phyloP scores from a whole-genome alignment of 2,113 vertebrate species.

The Cromileptes altivelis region DNA sequence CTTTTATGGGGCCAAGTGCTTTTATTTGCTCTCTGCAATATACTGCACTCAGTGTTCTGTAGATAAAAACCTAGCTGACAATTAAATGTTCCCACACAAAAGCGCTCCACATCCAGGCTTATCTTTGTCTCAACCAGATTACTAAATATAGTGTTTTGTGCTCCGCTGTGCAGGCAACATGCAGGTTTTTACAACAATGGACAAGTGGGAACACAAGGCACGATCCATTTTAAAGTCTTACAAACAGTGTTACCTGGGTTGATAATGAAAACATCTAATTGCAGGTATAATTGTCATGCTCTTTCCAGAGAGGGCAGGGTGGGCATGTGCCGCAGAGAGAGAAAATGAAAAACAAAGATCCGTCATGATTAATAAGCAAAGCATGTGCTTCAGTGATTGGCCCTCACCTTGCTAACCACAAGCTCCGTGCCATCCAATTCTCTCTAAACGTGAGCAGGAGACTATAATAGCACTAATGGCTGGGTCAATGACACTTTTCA shows the following conservation, averaged over 20 bases:
- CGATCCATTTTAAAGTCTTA: conserved; percentile 41
- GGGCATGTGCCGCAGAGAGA: background rate
- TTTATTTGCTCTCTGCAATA: conserved; percentile 44
- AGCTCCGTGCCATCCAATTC: conserved; percentile 30
- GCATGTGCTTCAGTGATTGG: conserved; percentile 46
- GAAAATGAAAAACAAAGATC: conserved; percentile 25
- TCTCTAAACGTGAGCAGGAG: conserved; percentile 40
- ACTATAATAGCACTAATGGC: conserved; percentile 18
- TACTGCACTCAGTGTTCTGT: background rate
- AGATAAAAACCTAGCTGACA: conserved; percentile 64
- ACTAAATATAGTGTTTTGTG: conserved; percentile 56
- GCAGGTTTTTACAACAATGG: conserved; percentile 36
- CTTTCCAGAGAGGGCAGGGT: conserved; percentile 27
- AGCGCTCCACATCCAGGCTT: conserved; percentile 35
- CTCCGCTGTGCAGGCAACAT: conserved; percentile 21
- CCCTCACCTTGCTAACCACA: conserved; percentile 43
- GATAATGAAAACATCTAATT: conserved; percentile 74
- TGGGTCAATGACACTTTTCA: conserved; percentile 29
- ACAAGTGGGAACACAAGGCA: conserved; percentile 41
- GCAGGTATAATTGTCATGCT: conserved; percentile 53
- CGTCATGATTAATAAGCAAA: conserved; percentile 50
- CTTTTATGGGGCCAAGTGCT: conserved; percentile 39
- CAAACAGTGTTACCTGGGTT: conserved; percentile 56
- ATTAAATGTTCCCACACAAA: conserved; percentile 61
- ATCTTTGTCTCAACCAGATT: conserved; percentile 42